Evolutionary conservation across 2,797 vertebrate species (phyloP).

Genomic region (Esox lucius): DNA sequence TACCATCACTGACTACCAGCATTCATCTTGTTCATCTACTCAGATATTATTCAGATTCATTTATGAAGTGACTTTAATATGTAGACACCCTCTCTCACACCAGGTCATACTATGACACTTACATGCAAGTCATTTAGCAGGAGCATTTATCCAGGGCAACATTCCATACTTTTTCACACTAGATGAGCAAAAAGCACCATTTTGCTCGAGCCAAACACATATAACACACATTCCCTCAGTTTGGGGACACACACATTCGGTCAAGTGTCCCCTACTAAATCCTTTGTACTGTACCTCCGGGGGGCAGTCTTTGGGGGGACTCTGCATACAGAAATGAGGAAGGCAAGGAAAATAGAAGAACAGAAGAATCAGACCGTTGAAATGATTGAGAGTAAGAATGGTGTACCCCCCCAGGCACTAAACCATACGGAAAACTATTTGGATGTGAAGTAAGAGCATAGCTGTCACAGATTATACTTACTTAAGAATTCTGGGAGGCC

Average conservation of each 20-base stretch:
- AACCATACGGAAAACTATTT: neutral
- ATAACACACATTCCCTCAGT: neutral
- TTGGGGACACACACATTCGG: neutral
- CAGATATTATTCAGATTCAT: neutral
- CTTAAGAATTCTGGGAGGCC: constrained; percentile 58
- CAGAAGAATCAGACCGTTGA: constrained; percentile 15
- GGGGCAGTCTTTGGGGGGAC: constrained; percentile 65
- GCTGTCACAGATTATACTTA: constrained; percentile 49
- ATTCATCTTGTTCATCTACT: neutral
- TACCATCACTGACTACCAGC: neutral
- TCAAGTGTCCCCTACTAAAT: neutral
- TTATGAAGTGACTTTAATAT: no score
- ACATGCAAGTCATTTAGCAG: neutral
- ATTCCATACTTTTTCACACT: neutral
- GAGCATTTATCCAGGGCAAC: no score
- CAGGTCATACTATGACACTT: neutral
- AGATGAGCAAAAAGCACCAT: neutral
- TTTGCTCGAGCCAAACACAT: neutral
- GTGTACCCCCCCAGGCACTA: neutral
- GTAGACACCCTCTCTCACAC: no score
- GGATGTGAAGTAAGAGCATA: constrained; percentile 13
- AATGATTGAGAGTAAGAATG: neutral
- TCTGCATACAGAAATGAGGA: constrained; percentile 45
- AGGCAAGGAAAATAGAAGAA: constrained; percentile 21
- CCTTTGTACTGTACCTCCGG: constrained; percentile 68